phyloP scores from a whole-genome alignment of 2,113 vertebrate species.

The Syngnathus floridae region DNA sequence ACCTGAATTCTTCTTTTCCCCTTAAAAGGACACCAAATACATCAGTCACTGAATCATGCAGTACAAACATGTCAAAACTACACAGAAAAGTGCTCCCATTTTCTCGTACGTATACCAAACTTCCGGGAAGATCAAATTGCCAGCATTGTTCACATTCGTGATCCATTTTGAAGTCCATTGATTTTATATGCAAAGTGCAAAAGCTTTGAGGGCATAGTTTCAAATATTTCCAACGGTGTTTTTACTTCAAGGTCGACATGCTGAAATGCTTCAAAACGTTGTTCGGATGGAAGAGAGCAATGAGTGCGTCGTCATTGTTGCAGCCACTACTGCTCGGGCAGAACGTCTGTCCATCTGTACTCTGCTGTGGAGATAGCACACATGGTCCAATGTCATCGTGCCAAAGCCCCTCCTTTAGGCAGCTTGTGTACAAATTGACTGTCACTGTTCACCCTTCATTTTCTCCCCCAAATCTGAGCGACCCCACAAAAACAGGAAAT shows the following conservation, averaged over 20 bases:
- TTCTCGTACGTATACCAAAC: too few species aligned
- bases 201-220: neutral
- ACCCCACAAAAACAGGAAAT: too few species aligned
- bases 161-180: too few species aligned
- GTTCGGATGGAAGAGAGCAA: neutral
- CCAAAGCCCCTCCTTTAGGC: conserved; percentile 38
- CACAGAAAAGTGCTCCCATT: neutral
- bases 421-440: too few species aligned
- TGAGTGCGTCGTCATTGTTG: neutral
- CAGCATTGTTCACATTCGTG: too few species aligned
- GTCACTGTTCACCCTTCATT: too few species aligned
- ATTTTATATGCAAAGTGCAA: neutral
- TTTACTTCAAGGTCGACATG: neutral
- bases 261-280: neutral
- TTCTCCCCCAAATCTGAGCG: too few species aligned
- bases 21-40: neutral
- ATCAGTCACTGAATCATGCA: conserved; percentile 4
- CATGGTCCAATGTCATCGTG: conserved; percentile 49
- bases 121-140: too few species aligned
- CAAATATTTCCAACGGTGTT: neutral
- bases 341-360: conserved; percentile 51
- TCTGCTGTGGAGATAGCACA: conserved; percentile 41
- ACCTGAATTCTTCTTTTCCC: conserved; percentile 20
- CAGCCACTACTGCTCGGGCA: conserved; percentile 41
- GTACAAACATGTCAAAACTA: neutral